Base-by-base conservation (phyloP, 1,140 invertebrate genomes). In the Drosophila pseudoobscura region DNA sequence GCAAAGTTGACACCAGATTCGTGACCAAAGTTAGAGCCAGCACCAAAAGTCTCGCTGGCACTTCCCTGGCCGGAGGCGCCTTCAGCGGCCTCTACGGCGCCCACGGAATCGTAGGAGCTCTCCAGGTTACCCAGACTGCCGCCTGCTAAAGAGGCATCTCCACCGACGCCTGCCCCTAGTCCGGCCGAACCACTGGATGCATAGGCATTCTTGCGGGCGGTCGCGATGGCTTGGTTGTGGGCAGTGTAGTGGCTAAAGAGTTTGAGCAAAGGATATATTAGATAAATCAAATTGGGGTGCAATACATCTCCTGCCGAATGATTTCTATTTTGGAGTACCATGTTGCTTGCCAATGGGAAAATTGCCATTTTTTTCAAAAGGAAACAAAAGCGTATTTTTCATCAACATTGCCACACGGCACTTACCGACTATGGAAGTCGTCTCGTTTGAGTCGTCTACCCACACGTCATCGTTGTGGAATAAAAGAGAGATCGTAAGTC, bases 81-180 rank as follows among this genome's bases (percentile, higher is more conserved):
- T 5, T 65, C 68, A 0, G 22, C 60, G 2, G 78, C 52, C 7
- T 85, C 82, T 0, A 74, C 76, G 2, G 56, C 82, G 24, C 82
- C 82, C 39, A 88, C 83, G 1, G 78, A 83, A 13, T 83, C 83
- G 50, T 87, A 87, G n/a, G 83, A 76, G 59, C 78, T 83, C 54
- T 89, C 83, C 59, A 85, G 41, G 17, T 82, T 82, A 26, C 83
- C 82, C 24, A 87, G 29, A 5, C 39, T 64, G 6, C 17, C 43
- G 1, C 31, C 8, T 8, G 31, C 8, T 9, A 9, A 2, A 9
- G 78, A 58, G 41, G 44, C 53, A 47, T 63, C 53, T 20, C 31
- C 52, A 20, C 63, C 72, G 46, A 45, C 5, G 13, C 31, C 57
- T 5, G 59, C 68, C 6, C 59, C 62, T 11, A 43, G 75, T n/a